Base-by-base conservation (phyloP, 2,797 vertebrate genomes). In the Sebastes taczanowskii region DNA sequence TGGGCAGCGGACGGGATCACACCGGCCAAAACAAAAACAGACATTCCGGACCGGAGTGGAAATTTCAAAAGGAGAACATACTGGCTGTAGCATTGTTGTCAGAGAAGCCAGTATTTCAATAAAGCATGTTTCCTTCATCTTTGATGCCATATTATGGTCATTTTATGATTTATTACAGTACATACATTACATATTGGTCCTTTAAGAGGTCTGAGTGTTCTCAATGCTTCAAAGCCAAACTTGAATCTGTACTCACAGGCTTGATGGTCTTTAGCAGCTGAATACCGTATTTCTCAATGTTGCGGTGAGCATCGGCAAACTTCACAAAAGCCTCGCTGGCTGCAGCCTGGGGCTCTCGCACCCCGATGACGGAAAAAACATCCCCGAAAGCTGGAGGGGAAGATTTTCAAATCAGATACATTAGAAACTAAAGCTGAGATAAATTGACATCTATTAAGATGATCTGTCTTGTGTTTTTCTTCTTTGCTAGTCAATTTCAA, bases 321-420 rank as follows among this genome's bases (percentile, higher is more conserved):
- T 99, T 99, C 66, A 99, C 97, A 16, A 99, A 99, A 1, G 99
- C 99, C 92, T 99, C 98, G 6, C 98, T 99, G 38, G 99, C 99
- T 1, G 97, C 96, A 11, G 98, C 97, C 80, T 99, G 99, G 0
- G 98, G 99, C 91, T 99, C 99, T 89, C 98, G 94, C 2, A 99
- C 98, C 3, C 98, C 99, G 14, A 99, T 99, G 80, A 99, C 97
- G 0, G 99, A 99, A 88, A 99, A 99, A 79, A 99, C 98, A 0
- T 99, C 98, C 35, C 99, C 99, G 75, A 99, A 99, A 0, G 96
- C 99, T 99, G 95, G 14, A 66, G 76, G 58, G n/a, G 16, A 5
- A 69, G 1, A 5, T 74, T 16, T 61, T 3, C 9, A 61, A 16
- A 2, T 78, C 23, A 69, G 22, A 64, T 4, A 20, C 0, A 23